Evolutionary conservation across 2,113 vertebrate genomes (phyloP).

Genomic region (western clawed frog (Xenopus tropicalis)): DNA sequence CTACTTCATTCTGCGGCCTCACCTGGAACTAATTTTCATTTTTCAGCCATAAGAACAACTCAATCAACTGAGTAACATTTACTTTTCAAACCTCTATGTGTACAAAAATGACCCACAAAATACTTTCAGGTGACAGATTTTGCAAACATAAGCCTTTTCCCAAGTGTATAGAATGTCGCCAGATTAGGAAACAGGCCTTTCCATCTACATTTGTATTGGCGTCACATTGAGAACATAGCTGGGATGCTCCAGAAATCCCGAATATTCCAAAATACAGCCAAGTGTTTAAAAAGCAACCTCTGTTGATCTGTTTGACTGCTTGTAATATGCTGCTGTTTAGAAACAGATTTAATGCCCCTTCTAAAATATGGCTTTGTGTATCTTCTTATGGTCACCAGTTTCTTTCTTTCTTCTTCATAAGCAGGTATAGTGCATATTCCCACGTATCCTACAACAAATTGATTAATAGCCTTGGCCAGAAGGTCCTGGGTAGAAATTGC

Average conservation of each 20-base stretch:
- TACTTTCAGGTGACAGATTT: not conserved
- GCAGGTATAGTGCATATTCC: too few relatives aligned
- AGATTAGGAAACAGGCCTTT: slow-evolving; percentile 80
- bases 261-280: slow-evolving; percentile 51
- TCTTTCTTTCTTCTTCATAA: too few relatives aligned
- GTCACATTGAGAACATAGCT: slow-evolving; percentile 55
- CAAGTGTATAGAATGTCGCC: slow-evolving; percentile 48
- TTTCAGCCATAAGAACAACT: not conserved
- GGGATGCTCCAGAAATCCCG: slow-evolving; percentile 62
- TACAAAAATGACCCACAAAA: not conserved
- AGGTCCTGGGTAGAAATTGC: too few relatives aligned
- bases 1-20: not conserved
- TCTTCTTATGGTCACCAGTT: too few relatives aligned
- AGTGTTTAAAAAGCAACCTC: not conserved
- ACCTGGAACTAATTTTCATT: not conserved
- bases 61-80: too few relatives aligned
- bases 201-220: slow-evolving; percentile 81
- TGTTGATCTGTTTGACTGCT: not conserved
- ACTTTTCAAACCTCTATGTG: not conserved
- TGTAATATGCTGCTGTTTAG: not conserved
- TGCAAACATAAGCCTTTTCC: not conserved
- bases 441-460: too few relatives aligned
- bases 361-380: too few relatives aligned
- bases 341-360: too few relatives aligned
- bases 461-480: too few relatives aligned